Evolutionary conservation across 2,888 invertebrate species (phyloP).

Genomic region (Hipparchia semele): DNA sequence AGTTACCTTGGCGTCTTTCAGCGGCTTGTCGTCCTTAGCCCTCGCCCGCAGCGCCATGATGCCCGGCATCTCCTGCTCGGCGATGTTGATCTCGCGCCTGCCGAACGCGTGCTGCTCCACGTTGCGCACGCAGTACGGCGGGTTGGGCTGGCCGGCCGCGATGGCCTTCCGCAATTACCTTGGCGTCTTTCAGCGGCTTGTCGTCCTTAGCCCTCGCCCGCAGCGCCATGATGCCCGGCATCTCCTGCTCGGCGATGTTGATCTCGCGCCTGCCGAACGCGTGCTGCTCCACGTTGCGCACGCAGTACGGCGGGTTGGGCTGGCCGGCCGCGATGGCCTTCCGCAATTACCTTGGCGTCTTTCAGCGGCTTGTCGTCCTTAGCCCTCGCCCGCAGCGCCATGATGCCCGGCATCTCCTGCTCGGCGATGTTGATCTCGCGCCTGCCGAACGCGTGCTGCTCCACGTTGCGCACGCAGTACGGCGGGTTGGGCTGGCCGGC

Average conservation of each 20-base stretch:
- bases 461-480: constrained; percentile 97
- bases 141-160: constrained; percentile 64
- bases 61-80: constrained; percentile 99
- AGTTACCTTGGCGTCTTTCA: constrained; percentile 93
- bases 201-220: constrained; percentile 96
- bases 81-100: constrained; percentile 97
- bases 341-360: constrained; percentile 91
- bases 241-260: constrained; percentile 99
- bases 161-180: constrained; percentile 90
- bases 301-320: constrained; percentile 93
- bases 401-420: constrained; percentile 99
- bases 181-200: constrained; percentile 97
- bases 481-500: constrained; percentile 83
- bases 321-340: too few species aligned
- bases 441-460: constrained; percentile 96
- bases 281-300: constrained; percentile 95
- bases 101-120: constrained; percentile 97
- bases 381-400: constrained; percentile 96
- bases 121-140: constrained; percentile 97
- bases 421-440: constrained; percentile 99
- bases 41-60: constrained; percentile 97
- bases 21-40: constrained; percentile 96
- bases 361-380: constrained; percentile 96
- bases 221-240: constrained; percentile 98
- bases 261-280: constrained; percentile 98